A percentile compares a stretch with the other conserved stretches of the same genome.
Conservation (phyloP, 2,888 invertebrate genomes). For the Cataglyphis rosenhaueri region DNA sequence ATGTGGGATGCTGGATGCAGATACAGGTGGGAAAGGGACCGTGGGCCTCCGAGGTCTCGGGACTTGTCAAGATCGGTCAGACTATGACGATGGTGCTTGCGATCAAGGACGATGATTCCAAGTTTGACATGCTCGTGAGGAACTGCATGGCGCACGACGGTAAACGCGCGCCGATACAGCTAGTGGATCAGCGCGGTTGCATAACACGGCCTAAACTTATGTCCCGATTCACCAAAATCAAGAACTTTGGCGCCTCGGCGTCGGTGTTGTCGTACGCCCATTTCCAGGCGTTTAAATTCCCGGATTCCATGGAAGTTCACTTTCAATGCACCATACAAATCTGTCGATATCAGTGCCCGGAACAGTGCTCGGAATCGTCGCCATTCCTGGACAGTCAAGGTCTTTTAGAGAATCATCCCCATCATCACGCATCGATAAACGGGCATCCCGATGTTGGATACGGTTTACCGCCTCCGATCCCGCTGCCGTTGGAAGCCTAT, state of each 20-base stretch:
- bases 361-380: slow-evolving; percentile 92
- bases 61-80: slow-evolving; percentile 97
- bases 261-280: slow-evolving; percentile 96
- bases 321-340: slow-evolving; percentile 98
- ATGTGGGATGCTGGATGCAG: slow-evolving; percentile 99
- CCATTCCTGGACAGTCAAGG: slow-evolving; percentile 81
- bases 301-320: slow-evolving; percentile 98
- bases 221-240: slow-evolving; percentile 97
- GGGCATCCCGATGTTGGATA: slow-evolving; percentile 88
- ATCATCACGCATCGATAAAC: slow-evolving; percentile 73
- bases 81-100: slow-evolving; percentile 99
- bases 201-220: slow-evolving; percentile 96
- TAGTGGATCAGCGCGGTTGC: slow-evolving; percentile 97
- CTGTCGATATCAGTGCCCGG: slow-evolving; percentile 96
- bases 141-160: slow-evolving; percentile 98
- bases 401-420: slow-evolving; percentile 86
- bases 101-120: slow-evolving; percentile 97
- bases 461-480: slow-evolving; percentile 88
- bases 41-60: slow-evolving; percentile 98
- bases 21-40: slow-evolving; percentile 98
- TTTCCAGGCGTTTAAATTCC: slow-evolving; percentile 98
- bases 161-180: slow-evolving; percentile 95
- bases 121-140: slow-evolving; percentile 97
- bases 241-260: slow-evolving; percentile 97
- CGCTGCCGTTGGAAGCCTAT: slow-evolving; percentile 88